These are phyloP conservation scores for Nephrotoma flavescens DNA, from an alignment of 2,888 invertebrate species.

Conservation along the genomic window DNA sequence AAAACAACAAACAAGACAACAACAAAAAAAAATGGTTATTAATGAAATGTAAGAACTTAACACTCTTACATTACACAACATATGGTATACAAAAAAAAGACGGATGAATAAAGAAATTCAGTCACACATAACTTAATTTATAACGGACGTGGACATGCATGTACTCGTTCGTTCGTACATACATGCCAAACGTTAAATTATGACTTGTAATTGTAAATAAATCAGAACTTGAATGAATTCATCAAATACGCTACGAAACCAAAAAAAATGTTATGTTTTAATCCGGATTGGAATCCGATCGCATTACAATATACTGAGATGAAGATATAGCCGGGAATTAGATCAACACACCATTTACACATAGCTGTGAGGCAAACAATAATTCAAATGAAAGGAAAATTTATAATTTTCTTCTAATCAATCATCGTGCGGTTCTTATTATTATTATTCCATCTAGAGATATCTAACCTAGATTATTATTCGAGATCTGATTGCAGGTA, in stretches of 20 bases:
- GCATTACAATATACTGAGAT: background rate
- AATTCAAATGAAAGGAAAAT: background rate
- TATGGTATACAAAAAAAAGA: background rate
- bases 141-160: background rate
- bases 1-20: background rate
- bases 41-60: background rate
- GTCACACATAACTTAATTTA: background rate
- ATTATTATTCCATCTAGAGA: background rate
- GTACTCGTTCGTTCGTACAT: background rate
- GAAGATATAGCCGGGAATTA: background rate
- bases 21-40: background rate
- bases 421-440: background rate
- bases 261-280: background rate
- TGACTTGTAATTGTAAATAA: background rate
- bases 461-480: background rate
- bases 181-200: background rate
- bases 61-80: background rate
- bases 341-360: background rate
- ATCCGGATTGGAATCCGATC: too few relatives aligned
- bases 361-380: background rate
- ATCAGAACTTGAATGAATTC: background rate
- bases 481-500: background rate
- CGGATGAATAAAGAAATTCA: background rate
- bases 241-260: background rate
- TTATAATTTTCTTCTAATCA: background rate